Conservation (phyloP, 2,113 vertebrate genomes). For the Emydura subglobosa region DNA sequence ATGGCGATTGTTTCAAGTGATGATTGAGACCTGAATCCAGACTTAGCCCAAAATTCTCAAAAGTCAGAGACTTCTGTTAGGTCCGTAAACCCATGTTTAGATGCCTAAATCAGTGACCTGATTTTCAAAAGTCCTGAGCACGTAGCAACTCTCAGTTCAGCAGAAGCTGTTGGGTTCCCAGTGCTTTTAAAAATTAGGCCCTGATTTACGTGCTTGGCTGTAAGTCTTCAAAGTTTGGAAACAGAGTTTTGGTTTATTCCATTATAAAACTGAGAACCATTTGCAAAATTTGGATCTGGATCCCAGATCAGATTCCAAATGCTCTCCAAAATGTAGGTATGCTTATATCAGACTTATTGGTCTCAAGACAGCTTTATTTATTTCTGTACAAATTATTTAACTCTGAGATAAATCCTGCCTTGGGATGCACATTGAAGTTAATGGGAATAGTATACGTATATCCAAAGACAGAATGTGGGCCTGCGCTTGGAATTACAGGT, state of each 20-base stretch:
- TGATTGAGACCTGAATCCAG: background rate
- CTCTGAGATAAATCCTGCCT: background rate
- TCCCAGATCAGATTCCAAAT: constrained; percentile 47
- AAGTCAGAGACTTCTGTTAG: background rate
- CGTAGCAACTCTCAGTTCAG: background rate
- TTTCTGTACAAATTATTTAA: constrained; percentile 53
- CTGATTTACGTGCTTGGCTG: background rate
- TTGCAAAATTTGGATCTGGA: constrained; percentile 19
- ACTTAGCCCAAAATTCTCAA: background rate
- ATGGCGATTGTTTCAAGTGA: background rate
- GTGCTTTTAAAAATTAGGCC: background rate
- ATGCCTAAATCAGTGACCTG: background rate
- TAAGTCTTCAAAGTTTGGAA: background rate
- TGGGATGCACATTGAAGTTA: background rate
- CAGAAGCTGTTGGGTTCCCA: background rate
- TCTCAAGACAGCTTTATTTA: constrained; percentile 64
- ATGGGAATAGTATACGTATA: background rate
- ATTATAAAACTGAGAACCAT: background rate
- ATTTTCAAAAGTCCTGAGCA: background rate
- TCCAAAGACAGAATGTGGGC: background rate
- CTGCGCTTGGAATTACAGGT: constrained; percentile 25
- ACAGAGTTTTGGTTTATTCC: background rate
- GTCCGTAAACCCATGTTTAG: background rate
- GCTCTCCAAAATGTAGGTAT: constrained; percentile 38
- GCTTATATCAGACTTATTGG: constrained; percentile 39